Base-by-base conservation (phyloP, 2,797 vertebrate species). In the Thamnophis elegans region DNA sequence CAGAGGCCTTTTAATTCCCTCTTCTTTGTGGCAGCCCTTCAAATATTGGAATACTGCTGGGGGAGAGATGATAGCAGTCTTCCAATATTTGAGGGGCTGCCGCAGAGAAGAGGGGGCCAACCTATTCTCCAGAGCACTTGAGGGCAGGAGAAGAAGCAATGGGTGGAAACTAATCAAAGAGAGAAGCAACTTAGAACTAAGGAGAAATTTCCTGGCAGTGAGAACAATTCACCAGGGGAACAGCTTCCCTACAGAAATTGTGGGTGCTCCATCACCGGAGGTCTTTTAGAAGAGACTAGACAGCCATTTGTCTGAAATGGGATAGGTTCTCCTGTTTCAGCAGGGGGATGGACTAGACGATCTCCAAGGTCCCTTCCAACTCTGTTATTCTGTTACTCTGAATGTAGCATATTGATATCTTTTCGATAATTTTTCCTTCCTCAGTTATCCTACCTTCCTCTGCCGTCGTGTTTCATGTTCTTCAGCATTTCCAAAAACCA, bases 161-260 rank as follows among this genome's bases (percentile, higher is more conserved):
- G 2, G 28, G 32, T 68, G 28, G 62, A 68, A n/a, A 68, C 28
- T 28, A n/a, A 32, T 16, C 62, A 16, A 68, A 28, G 62, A 68
- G 28, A 68, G 13, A 62, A 65, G 1, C 28, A 65, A 13, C 60
- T 28, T n/a, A 5, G 62, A n/a, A 32, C 12, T n/a, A 7, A 51
- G 6, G 5, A 6, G 28, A 5, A 14, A 68, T 32, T 6, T 68
- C 62, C 62, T 16, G 28, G n/a, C 26, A 13, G 26, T 62, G 4
- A 62, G 2, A 13, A 28, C 26, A 62, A 62, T 62, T 28, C 11
- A 62, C 0, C 62, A 68, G 13, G n/a, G 62, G 62, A n/a, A 6
- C 13, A 5, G 13, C 13, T n/a, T n/a, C 0, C 4, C 28, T 6
- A 0, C 5, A 65, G 62, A n/a, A 14, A 13, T 5, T n/a, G 13